Evolutionary conservation across 2,113 vertebrate genomes (phyloP).

Genomic region (Corvus moneduloides): DNA sequence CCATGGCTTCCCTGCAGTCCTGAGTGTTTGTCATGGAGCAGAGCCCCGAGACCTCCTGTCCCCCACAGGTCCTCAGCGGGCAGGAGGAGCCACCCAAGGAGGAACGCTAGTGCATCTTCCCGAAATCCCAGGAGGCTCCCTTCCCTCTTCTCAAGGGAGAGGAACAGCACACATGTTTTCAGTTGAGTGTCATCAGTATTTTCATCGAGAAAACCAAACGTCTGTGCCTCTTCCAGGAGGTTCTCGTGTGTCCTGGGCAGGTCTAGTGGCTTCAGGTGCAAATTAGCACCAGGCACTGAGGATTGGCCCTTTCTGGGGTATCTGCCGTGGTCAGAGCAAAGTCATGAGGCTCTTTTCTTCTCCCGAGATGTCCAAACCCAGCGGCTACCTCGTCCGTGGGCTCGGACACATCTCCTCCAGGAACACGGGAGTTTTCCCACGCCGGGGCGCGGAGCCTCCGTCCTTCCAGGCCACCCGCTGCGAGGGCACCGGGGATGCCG

Average conservation of each 20-base stretch:
- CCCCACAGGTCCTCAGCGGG: fast-evolving
- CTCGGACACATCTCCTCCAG: background rate
- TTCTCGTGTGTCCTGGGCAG: background rate
- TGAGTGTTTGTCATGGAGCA: background rate
- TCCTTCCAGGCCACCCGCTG: background rate
- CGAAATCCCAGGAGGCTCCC: background rate
- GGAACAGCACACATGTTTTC: fast-evolving
- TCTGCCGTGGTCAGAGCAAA: background rate
- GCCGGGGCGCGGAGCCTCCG: background rate
- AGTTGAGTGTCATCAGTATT: fast-evolving
- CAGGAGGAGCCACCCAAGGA: background rate
- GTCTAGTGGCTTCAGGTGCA: background rate
- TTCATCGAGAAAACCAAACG: background rate
- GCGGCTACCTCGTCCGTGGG: background rate
- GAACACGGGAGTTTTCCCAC: fast-evolving
- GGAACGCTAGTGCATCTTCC: fast-evolving
- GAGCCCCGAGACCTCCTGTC: background rate
- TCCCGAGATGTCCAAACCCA: fast-evolving
- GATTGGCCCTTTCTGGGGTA: fast-evolving
- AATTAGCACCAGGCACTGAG: fast-evolving
- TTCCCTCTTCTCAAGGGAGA: background rate
- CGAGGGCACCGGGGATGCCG: background rate
- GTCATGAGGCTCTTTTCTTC: fast-evolving
- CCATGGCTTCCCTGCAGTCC: conserved; percentile 56
- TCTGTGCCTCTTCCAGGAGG: background rate